Evolutionary conservation across 2,797 vertebrate species (phyloP), one percentile per base, ranked within the genome.

Genomic region (Odontamblyopus lacepedii): DNA sequence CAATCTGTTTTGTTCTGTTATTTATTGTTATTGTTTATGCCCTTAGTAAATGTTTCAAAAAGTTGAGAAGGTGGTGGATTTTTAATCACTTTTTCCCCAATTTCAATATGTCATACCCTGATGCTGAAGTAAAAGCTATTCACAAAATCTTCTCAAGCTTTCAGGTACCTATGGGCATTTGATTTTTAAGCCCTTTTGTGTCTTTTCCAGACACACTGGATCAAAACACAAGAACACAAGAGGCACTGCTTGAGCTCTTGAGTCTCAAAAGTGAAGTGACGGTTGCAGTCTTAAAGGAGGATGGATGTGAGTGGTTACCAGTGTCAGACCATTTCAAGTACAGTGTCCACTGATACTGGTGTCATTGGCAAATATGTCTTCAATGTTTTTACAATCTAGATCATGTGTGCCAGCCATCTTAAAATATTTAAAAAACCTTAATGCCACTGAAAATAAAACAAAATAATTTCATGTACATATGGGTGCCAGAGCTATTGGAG

Each of bases 1-100:
- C 60, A 62, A 62, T 32, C 32, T 11, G 32, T 41, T 63, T 13
- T 63, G 8, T 35, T 41, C 19, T 38, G 6, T 38, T 8, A 2
- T 63, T 41, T 13, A 63, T 63, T 19, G 6, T 26, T 48, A 26
- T 65, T 65, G 63, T 65, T 65, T 29, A 48, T 44, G 38, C 63
- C 41, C 38, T 50, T 16, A 44, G 63, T 41, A 65, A 16, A 12
- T 50, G 41, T 23, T 44, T 44, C 15, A 1, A 15, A 16, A 44
- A 4, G n/a, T n/a, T 44, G 12, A 16, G 23, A 16, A 48, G 41
- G 41, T 64, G 11, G 32, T 41, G 11, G 32, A 26, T 64, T 44
- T 23, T 26, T 48, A 16, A 64, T 64, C 61, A 60, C 27, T 8
- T 60, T 30, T 38, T 7, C 32, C 6, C 18, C 61, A 13, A 5